Percentiles rank a stretch among this genome's conserved stretches.
Conservation (phyloP, 2,797 vertebrate genomes). For the Acrocephalus scirpaceus region DNA sequence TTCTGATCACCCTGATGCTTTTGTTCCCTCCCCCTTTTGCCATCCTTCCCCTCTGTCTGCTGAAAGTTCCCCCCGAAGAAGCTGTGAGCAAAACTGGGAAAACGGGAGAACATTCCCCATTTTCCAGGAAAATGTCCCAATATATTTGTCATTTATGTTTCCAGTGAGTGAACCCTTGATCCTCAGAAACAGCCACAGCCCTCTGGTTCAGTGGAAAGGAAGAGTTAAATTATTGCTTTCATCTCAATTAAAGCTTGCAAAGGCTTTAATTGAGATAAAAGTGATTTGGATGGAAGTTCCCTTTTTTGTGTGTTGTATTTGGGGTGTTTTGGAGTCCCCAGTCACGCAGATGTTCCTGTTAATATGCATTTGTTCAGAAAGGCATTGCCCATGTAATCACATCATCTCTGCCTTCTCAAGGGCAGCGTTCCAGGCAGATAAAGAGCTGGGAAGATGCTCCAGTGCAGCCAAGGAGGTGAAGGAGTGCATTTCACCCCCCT, state of each 20-base stretch:
- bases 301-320: background rate
- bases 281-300: background rate
- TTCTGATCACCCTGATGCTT: background rate
- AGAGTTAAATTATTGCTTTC: background rate
- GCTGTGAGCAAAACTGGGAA: background rate
- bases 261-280: background rate
- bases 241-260: background rate
- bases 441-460: background rate
- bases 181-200: background rate
- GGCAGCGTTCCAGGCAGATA: background rate
- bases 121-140: background rate
- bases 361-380: conserved; percentile 19
- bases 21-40: background rate
- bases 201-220: background rate
- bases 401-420: background rate
- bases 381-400: conserved; percentile 27
- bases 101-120: background rate
- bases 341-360: background rate
- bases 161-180: background rate
- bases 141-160: background rate
- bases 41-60: background rate
- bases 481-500: background rate
- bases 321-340: background rate
- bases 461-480: background rate
- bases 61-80: background rate